A percentile compares a stretch with the other conserved stretches of the same genome.
Conservation (phyloP, 2,888 invertebrate genomes). For the Cephus pulcher region DNA sequence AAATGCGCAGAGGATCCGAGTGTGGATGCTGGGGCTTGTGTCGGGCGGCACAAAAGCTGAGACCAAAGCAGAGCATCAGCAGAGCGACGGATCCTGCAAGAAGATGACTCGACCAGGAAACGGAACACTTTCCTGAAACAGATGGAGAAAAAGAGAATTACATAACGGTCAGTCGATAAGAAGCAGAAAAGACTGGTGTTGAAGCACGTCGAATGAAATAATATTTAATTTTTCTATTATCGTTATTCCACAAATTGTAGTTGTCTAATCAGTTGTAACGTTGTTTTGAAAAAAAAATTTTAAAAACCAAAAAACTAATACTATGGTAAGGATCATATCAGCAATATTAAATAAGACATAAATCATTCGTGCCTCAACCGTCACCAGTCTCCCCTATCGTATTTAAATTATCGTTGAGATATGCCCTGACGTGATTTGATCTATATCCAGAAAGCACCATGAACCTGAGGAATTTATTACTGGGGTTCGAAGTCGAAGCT, state of each 20-base stretch:
- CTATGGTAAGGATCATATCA: no score
- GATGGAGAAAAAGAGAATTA: constrained; percentile 14
- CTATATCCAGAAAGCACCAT: neutral
- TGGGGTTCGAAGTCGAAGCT: neutral
- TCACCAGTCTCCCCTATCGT: neutral
- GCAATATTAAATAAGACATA: no score
- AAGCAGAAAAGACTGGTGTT: no score
- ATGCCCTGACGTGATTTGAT: neutral
- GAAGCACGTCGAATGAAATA: no score
- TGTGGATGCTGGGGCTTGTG: constrained; percentile 66
- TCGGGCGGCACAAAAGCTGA: constrained; percentile 72
- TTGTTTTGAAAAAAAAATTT: no score
- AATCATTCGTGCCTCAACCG: no score
- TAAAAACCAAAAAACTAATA: no score
- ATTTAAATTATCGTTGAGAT: constrained; percentile 4
- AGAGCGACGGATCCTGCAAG: constrained; percentile 69
- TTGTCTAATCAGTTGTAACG: no score
- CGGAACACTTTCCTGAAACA: constrained; percentile 69
- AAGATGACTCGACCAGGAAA: constrained; percentile 72
- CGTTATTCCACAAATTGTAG: no score
- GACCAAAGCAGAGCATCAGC: constrained; percentile 69
- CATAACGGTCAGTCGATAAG: neutral
- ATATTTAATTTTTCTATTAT: no score
- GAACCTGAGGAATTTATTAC: neutral
- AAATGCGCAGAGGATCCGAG: constrained; percentile 58